Conservation (phyloP, 2,797 vertebrate species). For the Tokudaia tokunoshimensis region DNA sequence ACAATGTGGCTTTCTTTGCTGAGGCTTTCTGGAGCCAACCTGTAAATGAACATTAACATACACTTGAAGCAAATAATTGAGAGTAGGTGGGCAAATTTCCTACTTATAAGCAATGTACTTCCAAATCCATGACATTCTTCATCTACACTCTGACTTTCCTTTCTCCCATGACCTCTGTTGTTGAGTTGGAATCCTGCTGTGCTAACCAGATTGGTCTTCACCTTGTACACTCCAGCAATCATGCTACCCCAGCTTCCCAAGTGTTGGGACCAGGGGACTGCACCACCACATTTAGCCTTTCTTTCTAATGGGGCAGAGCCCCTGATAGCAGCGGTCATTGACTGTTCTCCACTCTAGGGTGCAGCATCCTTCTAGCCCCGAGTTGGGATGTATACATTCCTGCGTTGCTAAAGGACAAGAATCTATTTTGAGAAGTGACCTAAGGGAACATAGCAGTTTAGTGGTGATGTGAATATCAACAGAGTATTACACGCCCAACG, state of each 20-base stretch:
- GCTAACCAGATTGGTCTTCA: neutral
- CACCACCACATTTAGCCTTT: neutral
- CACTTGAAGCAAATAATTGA: constrained; percentile 8
- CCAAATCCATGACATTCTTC: neutral
- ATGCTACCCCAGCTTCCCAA: neutral
- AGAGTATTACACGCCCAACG: too few species aligned
- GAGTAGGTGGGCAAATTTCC: neutral
- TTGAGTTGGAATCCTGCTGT: neutral
- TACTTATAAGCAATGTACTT: neutral
- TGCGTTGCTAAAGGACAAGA: neutral
- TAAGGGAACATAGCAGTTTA: neutral
- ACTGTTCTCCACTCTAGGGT: neutral
- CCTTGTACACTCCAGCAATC: neutral
- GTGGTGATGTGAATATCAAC: neutral
- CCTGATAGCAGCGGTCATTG: neutral
- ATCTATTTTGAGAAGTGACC: neutral
- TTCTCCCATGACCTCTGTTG: neutral
- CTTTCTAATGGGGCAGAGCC: neutral
- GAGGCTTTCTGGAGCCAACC: neutral
- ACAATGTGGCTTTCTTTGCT: neutral
- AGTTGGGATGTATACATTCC: neutral
- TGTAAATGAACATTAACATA: neutral
- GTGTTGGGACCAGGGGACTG: too few species aligned
- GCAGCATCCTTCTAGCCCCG: neutral
- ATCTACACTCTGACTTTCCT: neutral